phyloP scores from a whole-genome alignment of 2,888 invertebrate species.

The Melieria omissa region DNA sequence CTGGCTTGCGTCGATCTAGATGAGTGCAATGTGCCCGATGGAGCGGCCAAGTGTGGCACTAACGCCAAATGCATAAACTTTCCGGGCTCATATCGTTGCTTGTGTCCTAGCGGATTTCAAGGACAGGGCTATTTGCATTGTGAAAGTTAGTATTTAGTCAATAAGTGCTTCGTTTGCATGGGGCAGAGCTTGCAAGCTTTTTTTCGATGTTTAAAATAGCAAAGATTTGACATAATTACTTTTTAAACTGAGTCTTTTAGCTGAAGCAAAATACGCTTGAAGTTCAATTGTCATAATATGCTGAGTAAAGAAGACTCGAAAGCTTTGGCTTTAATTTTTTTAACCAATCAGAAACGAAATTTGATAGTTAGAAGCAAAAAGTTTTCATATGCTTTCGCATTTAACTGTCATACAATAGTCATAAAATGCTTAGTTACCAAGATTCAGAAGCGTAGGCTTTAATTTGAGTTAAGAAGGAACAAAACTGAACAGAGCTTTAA shows the following conservation, averaged over 20 bases:
- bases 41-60: conserved; percentile 79
- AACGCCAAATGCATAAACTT: conserved; percentile 85
- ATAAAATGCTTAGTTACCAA: background rate
- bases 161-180: conserved; percentile 18
- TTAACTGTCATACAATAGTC: background rate
- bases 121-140: conserved; percentile 80
- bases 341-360: background rate
- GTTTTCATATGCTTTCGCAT: background rate
- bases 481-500: background rate
- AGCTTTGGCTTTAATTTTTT: conserved; percentile 3
- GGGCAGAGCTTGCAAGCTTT: conserved; percentile 41
- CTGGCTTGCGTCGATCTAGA: conserved; percentile 78
- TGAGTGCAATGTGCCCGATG: conserved; percentile 75
- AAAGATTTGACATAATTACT: too few species aligned
- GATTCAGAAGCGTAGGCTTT: background rate
- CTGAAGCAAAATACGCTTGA: background rate
- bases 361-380: background rate
- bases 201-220: background rate
- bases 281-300: background rate
- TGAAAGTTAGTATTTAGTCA: conserved; percentile 75
- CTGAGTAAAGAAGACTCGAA: background rate
- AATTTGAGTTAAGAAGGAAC: background rate
- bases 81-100: conserved; percentile 82
- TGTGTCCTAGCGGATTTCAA: conserved; percentile 80
- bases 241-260: too few species aligned